A percentile compares a stretch with the other conserved stretches of the same genome.
Evolutionary conservation across 1,140 invertebrate species (phyloP).

Genomic region (Choristoneura fumiferana): DNA sequence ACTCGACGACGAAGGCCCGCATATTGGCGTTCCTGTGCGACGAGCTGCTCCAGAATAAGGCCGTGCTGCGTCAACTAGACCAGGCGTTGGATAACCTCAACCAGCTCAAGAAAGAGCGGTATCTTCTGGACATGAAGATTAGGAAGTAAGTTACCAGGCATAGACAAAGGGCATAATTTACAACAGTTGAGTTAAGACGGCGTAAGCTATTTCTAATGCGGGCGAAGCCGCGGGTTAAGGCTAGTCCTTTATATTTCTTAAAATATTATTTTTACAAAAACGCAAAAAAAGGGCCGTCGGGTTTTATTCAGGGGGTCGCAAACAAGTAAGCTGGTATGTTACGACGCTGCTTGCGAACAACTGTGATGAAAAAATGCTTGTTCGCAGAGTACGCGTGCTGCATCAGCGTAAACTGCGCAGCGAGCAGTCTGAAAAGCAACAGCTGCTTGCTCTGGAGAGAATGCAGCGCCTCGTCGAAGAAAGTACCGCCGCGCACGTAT

Average conservation of each 20-base stretch:
- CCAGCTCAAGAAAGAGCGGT: constrained; percentile 88
- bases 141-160: constrained; percentile 84
- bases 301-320: too few species aligned
- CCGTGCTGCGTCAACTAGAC: constrained; percentile 90
- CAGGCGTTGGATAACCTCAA: constrained; percentile 86
- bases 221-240: too few species aligned
- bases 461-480: constrained; percentile 75
- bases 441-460: constrained; percentile 71
- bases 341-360: too few species aligned
- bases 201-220: too few species aligned
- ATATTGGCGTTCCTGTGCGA: constrained; percentile 95
- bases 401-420: constrained; percentile 87
- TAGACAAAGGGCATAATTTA: too few species aligned
- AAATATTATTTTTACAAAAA: too few species aligned
- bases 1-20: constrained; percentile 90
- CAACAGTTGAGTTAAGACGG: too few species aligned
- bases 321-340: too few species aligned
- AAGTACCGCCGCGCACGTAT: constrained; percentile 33
- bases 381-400: constrained; percentile 82
- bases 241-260: too few species aligned
- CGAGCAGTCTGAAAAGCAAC: constrained; percentile 84
- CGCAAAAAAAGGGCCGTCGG: too few species aligned
- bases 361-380: not conserved
- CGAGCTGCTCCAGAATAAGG: constrained; percentile 95
- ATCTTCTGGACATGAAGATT: constrained; percentile 92